A percentile compares a stretch with the other conserved stretches of the same genome.
These are phyloP conservation scores for Nemoura dubitans DNA, from an alignment of 2,888 invertebrate species.

Conservation along the genomic window DNA sequence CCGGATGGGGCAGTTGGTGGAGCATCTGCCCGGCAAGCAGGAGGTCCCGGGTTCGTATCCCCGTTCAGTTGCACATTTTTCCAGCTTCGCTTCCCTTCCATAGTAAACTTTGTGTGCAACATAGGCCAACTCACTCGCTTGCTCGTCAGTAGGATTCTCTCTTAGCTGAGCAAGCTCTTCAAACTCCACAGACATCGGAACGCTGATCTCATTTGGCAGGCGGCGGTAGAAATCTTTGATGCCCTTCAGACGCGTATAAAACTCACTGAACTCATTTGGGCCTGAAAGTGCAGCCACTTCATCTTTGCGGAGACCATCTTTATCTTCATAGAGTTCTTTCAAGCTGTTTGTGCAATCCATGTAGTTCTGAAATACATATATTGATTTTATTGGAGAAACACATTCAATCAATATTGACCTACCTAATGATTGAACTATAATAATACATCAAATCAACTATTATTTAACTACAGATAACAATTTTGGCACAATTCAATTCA, in stretches of 20 bases:
- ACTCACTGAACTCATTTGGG: slow-evolving; percentile 98
- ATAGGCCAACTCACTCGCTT: slow-evolving; percentile 68
- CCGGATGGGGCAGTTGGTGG: too few relatives aligned
- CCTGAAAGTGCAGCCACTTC: slow-evolving; percentile 95
- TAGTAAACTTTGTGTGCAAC: neutral
- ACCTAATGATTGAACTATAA: too few relatives aligned
- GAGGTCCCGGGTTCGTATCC: too few relatives aligned
- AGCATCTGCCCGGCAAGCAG: too few relatives aligned
- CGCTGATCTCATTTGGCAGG: slow-evolving; percentile 95
- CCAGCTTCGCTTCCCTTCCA: too few relatives aligned
- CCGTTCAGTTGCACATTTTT: too few relatives aligned
- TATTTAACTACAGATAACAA: too few relatives aligned
- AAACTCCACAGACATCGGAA: slow-evolving; percentile 98
- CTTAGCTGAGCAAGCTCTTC: slow-evolving; percentile 90
- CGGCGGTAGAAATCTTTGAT: slow-evolving; percentile 97
- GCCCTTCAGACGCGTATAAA: slow-evolving; percentile 90
- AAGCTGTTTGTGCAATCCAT: slow-evolving; percentile 80
- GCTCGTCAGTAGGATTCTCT: slow-evolving; percentile 89
- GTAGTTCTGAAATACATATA: slow-evolving; percentile 68
- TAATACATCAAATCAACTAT: too few relatives aligned
- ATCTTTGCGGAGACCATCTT: slow-evolving; percentile 92
- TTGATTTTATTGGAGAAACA: slow-evolving; percentile 32
- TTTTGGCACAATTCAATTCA: too few relatives aligned
- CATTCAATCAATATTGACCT: too few relatives aligned
- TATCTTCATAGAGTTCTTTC: slow-evolving; percentile 94